These are phyloP conservation scores for Drosophila borborema DNA, from an alignment of 2,888 invertebrate species.

Conservation along the genomic window DNA sequence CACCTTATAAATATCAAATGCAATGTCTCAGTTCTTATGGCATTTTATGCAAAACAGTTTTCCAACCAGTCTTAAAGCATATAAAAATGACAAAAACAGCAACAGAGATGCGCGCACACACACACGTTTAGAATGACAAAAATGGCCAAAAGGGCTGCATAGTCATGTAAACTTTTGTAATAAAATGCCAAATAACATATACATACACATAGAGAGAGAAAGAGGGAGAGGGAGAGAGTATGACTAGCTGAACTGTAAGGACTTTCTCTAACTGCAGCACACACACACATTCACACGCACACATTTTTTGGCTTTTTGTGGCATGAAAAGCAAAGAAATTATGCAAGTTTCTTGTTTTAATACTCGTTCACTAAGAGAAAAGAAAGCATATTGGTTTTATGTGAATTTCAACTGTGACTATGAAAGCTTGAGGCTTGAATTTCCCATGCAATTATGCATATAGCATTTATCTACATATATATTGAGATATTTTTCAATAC, in stretches of 20 bases:
- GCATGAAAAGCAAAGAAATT: slow-evolving; percentile 62
- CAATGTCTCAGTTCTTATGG: slow-evolving; percentile 47
- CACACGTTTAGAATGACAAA: slow-evolving; percentile 44
- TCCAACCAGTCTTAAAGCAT: slow-evolving; percentile 54
- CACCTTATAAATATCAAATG: slow-evolving; percentile 62
- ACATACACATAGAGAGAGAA: slow-evolving; percentile 14
- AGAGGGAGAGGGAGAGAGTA: slow-evolving; percentile 12
- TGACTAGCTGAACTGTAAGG: slow-evolving; percentile 33
- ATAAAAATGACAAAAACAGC: slow-evolving; percentile 72
- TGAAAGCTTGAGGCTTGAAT: not conserved
- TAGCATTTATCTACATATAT: too few relatives aligned
- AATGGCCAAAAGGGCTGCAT: slow-evolving; percentile 54
- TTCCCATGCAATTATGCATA: not conserved
- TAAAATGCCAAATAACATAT: slow-evolving; percentile 65
- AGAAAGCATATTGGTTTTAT: not conserved
- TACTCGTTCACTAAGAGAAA: not conserved
- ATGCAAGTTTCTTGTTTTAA: slow-evolving; percentile 63
- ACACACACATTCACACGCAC: slow-evolving; percentile 20
- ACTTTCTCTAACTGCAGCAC: slow-evolving; percentile 54
- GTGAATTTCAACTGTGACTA: not conserved
- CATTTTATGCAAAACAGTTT: slow-evolving; percentile 54
- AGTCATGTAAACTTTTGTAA: slow-evolving; percentile 77
- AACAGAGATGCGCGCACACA: slow-evolving; percentile 24
- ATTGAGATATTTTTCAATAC: not conserved
- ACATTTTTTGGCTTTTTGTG: slow-evolving; percentile 53